phyloP scores from a whole-genome alignment of 1,140 invertebrate genomes.

The Papilio aristodemus region DNA sequence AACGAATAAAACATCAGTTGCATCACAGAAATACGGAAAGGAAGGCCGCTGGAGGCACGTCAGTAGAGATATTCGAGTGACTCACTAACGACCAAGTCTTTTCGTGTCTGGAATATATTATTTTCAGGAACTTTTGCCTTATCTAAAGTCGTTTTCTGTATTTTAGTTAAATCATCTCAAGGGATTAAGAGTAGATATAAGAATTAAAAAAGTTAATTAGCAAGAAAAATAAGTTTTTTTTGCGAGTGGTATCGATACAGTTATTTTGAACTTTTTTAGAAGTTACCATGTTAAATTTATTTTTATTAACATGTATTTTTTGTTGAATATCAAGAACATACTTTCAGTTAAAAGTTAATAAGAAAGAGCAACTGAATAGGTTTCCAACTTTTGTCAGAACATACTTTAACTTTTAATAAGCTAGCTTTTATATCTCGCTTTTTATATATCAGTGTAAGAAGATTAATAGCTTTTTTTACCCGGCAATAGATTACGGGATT shows the following conservation, averaged over 20 bases:
- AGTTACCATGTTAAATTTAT: too few species aligned
- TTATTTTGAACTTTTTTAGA: too few species aligned
- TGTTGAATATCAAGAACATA: not conserved
- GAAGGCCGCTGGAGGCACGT: slow-evolving; percentile 21
- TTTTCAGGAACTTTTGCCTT: slow-evolving; percentile 22
- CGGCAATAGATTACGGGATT: not conserved
- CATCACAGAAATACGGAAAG: slow-evolving; percentile 25
- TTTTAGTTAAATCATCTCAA: slow-evolving; percentile 24
- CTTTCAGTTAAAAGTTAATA: slow-evolving; percentile 3
- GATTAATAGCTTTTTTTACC: not conserved
- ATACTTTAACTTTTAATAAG: slow-evolving; percentile 12
- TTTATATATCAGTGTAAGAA: not conserved
- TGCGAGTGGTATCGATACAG: too few species aligned
- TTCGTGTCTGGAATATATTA: slow-evolving; percentile 36
- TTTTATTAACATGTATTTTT: too few species aligned
- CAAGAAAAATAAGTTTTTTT: not conserved
- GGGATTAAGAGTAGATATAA: not conserved
- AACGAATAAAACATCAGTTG: slow-evolving; percentile 30
- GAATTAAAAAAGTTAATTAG: not conserved
- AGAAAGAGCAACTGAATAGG: slow-evolving; percentile 2
- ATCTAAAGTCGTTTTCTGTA: slow-evolving; percentile 13
- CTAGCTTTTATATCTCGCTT: not conserved
- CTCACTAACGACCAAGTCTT: slow-evolving; percentile 37
- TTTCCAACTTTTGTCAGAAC: slow-evolving; percentile 8
- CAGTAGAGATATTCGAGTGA: slow-evolving; percentile 36